These are phyloP conservation scores for Lagocephalus sceleratus DNA, from an alignment of 2,797 vertebrate genomes.

Conservation along the genomic window DNA sequence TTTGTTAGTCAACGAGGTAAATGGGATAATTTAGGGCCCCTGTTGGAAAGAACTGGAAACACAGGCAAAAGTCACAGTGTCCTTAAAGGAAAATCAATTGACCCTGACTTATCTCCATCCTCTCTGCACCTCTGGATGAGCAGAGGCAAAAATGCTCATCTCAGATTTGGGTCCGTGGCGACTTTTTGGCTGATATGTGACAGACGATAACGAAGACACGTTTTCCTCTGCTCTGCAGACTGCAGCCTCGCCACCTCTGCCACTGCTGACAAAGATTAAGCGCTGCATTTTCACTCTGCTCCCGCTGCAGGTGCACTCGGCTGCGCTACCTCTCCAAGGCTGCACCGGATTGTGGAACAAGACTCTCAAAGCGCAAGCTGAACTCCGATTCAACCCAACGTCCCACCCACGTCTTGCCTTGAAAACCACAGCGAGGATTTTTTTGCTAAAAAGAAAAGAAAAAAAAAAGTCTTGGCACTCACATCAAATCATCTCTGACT, in stretches of 20 bases:
- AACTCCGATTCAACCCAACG: slow-evolving; percentile 59
- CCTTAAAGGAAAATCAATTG: slow-evolving; percentile 38
- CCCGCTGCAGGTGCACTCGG: slow-evolving; percentile 60
- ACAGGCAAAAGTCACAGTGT: slow-evolving; percentile 51
- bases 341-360: slow-evolving; percentile 58
- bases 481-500: slow-evolving; percentile 24
- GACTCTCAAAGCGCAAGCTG: slow-evolving; percentile 54
- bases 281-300: slow-evolving; percentile 57
- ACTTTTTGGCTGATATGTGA: slow-evolving; percentile 65
- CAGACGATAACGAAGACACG: slow-evolving; percentile 73
- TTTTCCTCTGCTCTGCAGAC: slow-evolving; percentile 44
- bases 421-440: slow-evolving; percentile 36
- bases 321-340: slow-evolving; percentile 49
- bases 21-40: slow-evolving; percentile 46
- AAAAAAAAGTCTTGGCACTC: slow-evolving; percentile 24
- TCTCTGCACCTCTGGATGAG: too few species aligned
- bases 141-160: slow-evolving; percentile 15
- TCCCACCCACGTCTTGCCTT: slow-evolving; percentile 57
- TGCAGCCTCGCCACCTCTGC: slow-evolving; percentile 48
- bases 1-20: slow-evolving; percentile 70
- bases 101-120: slow-evolving; percentile 33
- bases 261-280: slow-evolving; percentile 77
- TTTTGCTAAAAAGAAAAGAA: slow-evolving; percentile 11
- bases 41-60: slow-evolving; percentile 44
- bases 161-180: slow-evolving; percentile 35